These are phyloP conservation scores for Anolis apletophallus DNA, from an alignment of 2,797 vertebrate genomes.

Conservation along the genomic window DNA sequence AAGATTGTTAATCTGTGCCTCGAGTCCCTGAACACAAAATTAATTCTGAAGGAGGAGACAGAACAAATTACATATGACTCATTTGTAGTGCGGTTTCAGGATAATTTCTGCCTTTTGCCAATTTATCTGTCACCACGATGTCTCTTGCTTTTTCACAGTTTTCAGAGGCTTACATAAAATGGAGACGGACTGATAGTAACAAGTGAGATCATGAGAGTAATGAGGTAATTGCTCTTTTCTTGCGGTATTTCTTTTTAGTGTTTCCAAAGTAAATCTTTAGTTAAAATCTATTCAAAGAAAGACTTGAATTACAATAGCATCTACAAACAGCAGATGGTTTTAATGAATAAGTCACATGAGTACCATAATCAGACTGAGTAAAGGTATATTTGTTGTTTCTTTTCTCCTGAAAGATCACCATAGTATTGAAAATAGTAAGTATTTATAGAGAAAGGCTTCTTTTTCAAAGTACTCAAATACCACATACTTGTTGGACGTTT, in stretches of 20 bases:
- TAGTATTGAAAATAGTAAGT: neutral
- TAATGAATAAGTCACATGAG: conserved; percentile 50
- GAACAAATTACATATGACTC: conserved; percentile 25
- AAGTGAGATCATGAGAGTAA: conserved; percentile 61
- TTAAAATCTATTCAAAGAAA: conserved; percentile 57
- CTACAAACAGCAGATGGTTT: conserved; percentile 51
- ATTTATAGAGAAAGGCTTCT: neutral
- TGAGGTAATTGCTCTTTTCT: conserved; percentile 59
- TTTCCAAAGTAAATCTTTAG: conserved; percentile 68
- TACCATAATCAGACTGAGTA: conserved; percentile 35
- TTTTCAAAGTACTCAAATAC: neutral
- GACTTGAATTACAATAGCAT: conserved; percentile 45
- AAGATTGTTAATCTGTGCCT: conserved; percentile 19
- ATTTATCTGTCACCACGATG: conserved; percentile 38
- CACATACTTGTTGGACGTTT: neutral
- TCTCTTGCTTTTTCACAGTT: conserved; percentile 42
- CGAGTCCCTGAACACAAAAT: conserved; percentile 26
- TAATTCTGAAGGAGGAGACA: conserved; percentile 56
- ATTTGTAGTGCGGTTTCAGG: conserved; percentile 11
- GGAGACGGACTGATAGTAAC: conserved; percentile 55
- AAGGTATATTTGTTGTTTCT: conserved; percentile 45
- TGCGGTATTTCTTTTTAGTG: conserved; percentile 43
- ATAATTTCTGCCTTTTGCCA: conserved; percentile 4
- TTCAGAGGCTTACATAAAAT: conserved; percentile 48
- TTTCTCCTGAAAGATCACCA: neutral